phyloP scores from a whole-genome alignment of 1,140 invertebrate species.

The Nasonia giraulti region DNA sequence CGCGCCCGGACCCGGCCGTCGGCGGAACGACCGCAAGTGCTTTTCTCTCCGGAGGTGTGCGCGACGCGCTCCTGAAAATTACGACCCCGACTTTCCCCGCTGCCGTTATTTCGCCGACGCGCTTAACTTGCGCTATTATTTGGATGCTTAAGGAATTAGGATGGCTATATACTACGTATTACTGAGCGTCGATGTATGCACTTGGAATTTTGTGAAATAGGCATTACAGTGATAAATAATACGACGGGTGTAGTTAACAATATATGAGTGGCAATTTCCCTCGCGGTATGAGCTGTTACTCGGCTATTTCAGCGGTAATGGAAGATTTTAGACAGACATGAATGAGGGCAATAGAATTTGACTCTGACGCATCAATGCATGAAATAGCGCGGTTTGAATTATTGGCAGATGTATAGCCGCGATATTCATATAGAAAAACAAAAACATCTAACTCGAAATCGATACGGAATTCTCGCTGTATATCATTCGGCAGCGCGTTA shows the following conservation, averaged over 20 bases:
- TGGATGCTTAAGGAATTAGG: neutral
- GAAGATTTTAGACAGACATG: neutral
- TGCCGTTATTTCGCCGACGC: slow-evolving; percentile 4
- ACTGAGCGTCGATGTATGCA: no score
- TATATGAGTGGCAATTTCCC: no score
- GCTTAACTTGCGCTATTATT: slow-evolving; percentile 38
- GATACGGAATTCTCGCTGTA: no score
- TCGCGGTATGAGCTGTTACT: neutral
- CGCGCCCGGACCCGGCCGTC: neutral
- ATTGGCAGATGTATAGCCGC: no score
- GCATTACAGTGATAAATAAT: no score
- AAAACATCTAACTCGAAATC: no score
- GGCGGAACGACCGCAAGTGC: slow-evolving; percentile 40
- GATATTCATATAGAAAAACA: neutral
- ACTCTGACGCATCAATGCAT: no score
- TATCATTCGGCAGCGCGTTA: neutral
- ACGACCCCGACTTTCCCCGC: slow-evolving; percentile 41
- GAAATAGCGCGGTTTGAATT: no score
- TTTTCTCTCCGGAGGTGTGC: slow-evolving; percentile 17
- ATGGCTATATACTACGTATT: no score
- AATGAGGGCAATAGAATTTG: neutral
- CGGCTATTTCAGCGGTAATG: neutral
- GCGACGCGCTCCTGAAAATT: slow-evolving; percentile 44
- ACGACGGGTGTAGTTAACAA: no score
- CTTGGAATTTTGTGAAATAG: no score